Percentiles rank a stretch among this genome's conserved stretches.
Conservation (phyloP, 2,888 invertebrate genomes). For the Campopleginae sp. region DNA sequence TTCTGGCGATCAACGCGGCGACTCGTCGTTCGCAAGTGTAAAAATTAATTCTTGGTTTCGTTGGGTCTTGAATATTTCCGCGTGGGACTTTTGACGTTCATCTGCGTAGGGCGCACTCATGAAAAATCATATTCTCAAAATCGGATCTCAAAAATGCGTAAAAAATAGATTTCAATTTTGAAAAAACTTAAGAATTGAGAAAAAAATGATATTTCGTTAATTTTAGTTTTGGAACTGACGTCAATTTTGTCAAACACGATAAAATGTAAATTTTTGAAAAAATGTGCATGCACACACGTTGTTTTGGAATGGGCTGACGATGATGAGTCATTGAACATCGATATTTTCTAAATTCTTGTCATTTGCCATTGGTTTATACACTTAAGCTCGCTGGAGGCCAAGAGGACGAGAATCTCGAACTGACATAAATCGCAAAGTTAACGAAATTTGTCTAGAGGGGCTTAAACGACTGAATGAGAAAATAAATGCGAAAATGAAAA, state of each 20-base stretch:
- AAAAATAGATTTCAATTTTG: too few species aligned
- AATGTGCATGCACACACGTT: slow-evolving; percentile 15
- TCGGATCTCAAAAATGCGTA: too few species aligned
- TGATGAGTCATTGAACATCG: not conserved
- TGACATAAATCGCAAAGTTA: too few species aligned
- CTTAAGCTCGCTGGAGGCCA: slow-evolving; percentile 46
- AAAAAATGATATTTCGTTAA: not conserved
- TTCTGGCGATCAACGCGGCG: not conserved
- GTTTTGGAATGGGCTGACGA: slow-evolving; percentile 12
- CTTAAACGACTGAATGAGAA: not conserved
- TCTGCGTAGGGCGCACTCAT: too few species aligned
- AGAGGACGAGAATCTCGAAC: slow-evolving; percentile 6
- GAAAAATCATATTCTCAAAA: too few species aligned
- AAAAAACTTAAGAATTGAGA: too few species aligned
- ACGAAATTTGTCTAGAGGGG: not conserved
- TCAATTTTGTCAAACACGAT: not conserved
- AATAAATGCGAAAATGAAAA: not conserved
- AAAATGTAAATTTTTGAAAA: not conserved
- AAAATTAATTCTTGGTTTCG: too few species aligned
- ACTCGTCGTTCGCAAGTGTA: too few species aligned
- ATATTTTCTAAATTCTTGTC: not conserved
- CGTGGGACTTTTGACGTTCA: too few species aligned
- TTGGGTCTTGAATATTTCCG: too few species aligned
- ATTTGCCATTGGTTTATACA: slow-evolving; percentile 26
- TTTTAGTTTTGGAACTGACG: not conserved